These are phyloP conservation scores for Drosophila sturtevanti DNA, from an alignment of 1,140 invertebrate genomes.

Conservation along the genomic window DNA sequence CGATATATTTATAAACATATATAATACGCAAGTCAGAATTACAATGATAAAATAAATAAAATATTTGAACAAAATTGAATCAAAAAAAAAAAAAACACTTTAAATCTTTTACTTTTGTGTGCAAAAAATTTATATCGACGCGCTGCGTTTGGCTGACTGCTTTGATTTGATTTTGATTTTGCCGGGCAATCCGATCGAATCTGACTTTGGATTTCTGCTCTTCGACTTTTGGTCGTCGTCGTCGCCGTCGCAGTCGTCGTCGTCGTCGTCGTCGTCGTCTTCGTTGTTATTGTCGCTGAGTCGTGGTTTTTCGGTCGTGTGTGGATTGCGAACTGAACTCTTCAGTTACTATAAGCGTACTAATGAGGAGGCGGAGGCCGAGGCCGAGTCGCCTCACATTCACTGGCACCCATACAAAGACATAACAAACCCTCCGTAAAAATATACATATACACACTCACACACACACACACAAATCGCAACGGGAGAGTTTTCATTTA, in stretches of 20 bases:
- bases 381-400: conserved; percentile 2
- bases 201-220: conserved; percentile 21
- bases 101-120: conserved; percentile 8
- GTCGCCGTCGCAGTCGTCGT: conserved; percentile 29
- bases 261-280: conserved; percentile 16
- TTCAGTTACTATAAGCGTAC: conserved; percentile 71
- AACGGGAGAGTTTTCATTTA: conserved; percentile 1
- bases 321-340: conserved; percentile 56
- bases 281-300: conserved; percentile 30
- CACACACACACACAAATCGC: conserved; percentile 2
- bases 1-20: too few species aligned
- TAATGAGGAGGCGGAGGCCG: conserved; percentile 66
- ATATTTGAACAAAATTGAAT: too few species aligned
- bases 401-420: too few species aligned
- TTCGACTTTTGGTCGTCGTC: conserved; percentile 29
- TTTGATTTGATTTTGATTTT: conserved; percentile 71
- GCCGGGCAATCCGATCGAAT: conserved; percentile 52
- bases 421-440: too few species aligned
- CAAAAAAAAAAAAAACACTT: not conserved
- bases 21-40: too few species aligned
- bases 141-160: conserved; percentile 67
- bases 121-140: conserved; percentile 45
- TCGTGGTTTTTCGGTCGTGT: conserved; percentile 28
- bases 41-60: not conserved
- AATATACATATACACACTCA: not conserved